Conservation (phyloP, 2,797 vertebrate species). For the Coracias cyanogaster region DNA sequence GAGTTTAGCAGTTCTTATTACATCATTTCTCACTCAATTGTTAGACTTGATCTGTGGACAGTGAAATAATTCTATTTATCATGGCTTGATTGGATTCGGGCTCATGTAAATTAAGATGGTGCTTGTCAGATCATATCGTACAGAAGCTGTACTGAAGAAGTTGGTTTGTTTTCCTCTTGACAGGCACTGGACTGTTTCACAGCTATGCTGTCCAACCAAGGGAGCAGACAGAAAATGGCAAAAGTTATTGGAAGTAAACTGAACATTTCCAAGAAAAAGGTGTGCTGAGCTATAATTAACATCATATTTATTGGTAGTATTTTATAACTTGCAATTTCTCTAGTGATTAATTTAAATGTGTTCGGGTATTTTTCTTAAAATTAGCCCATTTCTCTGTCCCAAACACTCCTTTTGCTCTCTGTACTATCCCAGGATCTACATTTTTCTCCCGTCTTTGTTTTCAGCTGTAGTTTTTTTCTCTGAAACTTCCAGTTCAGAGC, state of each 20-base stretch:
- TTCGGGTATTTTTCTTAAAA: background rate
- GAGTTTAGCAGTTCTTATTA: background rate
- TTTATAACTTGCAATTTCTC: background rate
- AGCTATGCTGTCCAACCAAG: constrained; percentile 89
- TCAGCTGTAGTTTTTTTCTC: background rate
- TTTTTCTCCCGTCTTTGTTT: background rate
- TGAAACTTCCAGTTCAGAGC: background rate
- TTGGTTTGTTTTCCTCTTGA: background rate
- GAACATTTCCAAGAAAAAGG: constrained; percentile 97
- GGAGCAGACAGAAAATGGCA: constrained; percentile 87
- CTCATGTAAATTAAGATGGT: background rate
- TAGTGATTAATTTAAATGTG: background rate
- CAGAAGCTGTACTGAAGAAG: background rate
- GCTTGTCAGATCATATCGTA: background rate
- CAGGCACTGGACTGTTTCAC: constrained; percentile 98
- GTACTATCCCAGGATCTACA: rapidly evolving
- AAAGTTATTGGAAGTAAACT: constrained; percentile 94
- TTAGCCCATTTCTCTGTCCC: background rate
- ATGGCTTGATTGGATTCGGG: background rate
- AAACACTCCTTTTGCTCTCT: background rate
- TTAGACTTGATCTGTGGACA: rapidly evolving
- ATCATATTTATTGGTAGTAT: background rate
- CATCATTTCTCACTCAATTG: background rate
- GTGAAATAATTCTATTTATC: background rate
- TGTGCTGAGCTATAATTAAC: constrained; percentile 44